Conservation (phyloP, 2,113 vertebrate genomes). For the Narcine bancroftii region DNA sequence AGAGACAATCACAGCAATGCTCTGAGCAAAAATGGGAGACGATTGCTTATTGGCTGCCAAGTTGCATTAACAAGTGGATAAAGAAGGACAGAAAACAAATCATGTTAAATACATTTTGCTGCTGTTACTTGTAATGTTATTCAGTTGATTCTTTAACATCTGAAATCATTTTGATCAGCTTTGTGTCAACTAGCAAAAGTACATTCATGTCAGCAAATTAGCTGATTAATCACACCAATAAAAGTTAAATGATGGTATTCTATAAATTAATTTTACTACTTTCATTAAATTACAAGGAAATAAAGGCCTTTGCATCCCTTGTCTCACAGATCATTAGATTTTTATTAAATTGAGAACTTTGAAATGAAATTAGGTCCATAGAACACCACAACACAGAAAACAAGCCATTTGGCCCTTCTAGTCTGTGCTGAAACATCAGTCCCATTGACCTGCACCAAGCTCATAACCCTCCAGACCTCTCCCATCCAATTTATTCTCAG, state of each 20-base stretch:
- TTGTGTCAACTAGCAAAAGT: neutral
- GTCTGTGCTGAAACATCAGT: too few species aligned
- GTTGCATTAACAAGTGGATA: neutral
- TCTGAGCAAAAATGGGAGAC: neutral
- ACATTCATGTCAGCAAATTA: neutral
- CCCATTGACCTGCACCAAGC: too few species aligned
- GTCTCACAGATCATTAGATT: neutral
- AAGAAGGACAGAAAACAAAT: neutral
- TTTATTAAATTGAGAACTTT: slow-evolving; percentile 28
- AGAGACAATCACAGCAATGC: neutral
- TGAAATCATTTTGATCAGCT: neutral
- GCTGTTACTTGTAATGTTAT: neutral
- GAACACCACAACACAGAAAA: too few species aligned
- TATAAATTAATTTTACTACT: neutral
- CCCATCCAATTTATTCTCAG: too few species aligned
- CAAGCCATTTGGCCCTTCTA: too few species aligned
- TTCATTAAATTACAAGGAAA: slow-evolving; percentile 10
- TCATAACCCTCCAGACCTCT: too few species aligned
- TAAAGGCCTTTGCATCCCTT: neutral
- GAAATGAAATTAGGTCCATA: too few species aligned
- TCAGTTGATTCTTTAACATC: neutral
- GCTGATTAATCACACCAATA: neutral
- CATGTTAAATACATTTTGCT: neutral
- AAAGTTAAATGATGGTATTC: neutral
- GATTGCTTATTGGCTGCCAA: neutral